These are phyloP conservation scores for Conus canariensis DNA, from an alignment of 2,888 invertebrate genomes.

Conservation along the genomic window DNA sequence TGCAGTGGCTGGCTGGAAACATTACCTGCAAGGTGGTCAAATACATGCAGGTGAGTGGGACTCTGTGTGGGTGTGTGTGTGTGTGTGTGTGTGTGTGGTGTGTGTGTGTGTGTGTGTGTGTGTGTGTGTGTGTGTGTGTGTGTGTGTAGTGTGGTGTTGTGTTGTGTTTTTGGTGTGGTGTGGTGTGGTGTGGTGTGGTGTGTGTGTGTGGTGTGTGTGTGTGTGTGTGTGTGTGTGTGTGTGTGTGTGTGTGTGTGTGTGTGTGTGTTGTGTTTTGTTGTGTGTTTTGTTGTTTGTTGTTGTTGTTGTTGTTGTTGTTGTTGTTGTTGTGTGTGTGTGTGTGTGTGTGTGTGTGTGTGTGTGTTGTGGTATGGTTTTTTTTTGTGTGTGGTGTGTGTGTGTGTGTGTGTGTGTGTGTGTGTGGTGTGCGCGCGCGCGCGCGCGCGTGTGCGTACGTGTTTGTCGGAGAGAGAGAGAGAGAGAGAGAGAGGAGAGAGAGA, in stretches of 20 bases:
- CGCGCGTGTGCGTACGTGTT: background rate
- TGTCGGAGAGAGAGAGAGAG: background rate
- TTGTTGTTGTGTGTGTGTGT: too few species aligned
- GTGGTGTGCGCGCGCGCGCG: background rate
- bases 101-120: conserved; percentile 20
- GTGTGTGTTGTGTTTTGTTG: too few species aligned
- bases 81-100: conserved; percentile 7
- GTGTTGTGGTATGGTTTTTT: too few species aligned
- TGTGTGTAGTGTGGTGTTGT: background rate
- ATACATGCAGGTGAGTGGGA: conserved; percentile 83
- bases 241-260: too few species aligned
- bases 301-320: too few species aligned
- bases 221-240: too few species aligned
- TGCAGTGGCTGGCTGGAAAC: conserved; percentile 90
- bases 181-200: background rate
- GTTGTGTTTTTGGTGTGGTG: too few species aligned
- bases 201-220: background rate
- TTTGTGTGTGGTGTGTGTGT: too few species aligned
- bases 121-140: conserved; percentile 20
- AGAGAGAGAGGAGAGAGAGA: too few species aligned
- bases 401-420: conserved; percentile 24
- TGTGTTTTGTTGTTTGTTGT: too few species aligned
- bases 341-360: too few species aligned
- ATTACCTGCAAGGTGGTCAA: conserved; percentile 89
- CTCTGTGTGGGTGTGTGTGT: background rate